Conservation (phyloP, 2,888 invertebrate species). For the Caenorhabditis sp. region DNA sequence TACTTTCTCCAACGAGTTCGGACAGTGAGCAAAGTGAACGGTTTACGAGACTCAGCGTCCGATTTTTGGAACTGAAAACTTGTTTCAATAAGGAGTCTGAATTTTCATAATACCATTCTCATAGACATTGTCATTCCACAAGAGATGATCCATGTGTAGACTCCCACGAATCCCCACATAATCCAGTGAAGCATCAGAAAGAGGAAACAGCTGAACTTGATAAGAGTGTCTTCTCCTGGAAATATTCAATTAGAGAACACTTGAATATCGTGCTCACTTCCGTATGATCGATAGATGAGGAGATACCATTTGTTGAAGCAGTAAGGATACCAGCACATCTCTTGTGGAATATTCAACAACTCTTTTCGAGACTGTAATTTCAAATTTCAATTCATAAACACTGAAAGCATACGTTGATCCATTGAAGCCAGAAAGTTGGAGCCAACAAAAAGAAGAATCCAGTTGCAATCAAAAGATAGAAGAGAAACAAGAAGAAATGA, state of each 20-base stretch:
- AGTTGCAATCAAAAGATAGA: constrained; percentile 46
- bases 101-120: constrained; percentile 36
- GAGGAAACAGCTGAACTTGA: constrained; percentile 39
- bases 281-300: constrained; percentile 11
- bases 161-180: constrained; percentile 52
- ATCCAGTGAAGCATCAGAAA: constrained; percentile 42
- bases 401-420: constrained; percentile 5
- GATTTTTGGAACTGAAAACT: constrained; percentile 46
- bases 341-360: constrained; percentile 29
- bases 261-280: constrained; percentile 14
- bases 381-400: neutral
- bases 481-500: constrained; percentile 49
- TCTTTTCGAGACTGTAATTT: constrained; percentile 13
- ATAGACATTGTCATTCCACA: constrained; percentile 48
- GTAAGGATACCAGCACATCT: constrained; percentile 33
- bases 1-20: constrained; percentile 44
- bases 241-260: neutral
- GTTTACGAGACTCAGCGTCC: constrained; percentile 37
- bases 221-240: constrained; percentile 16
- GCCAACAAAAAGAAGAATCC: constrained; percentile 41
- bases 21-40: constrained; percentile 24
- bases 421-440: constrained; percentile 38
- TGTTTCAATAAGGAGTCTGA: neutral
- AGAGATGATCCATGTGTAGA: constrained; percentile 42
- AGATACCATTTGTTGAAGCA: constrained; percentile 34